Percentiles rank a stretch among this genome's conserved stretches.
phyloP scores from a whole-genome alignment of 2,888 invertebrate species.

The Polydrusus tereticollis region DNA sequence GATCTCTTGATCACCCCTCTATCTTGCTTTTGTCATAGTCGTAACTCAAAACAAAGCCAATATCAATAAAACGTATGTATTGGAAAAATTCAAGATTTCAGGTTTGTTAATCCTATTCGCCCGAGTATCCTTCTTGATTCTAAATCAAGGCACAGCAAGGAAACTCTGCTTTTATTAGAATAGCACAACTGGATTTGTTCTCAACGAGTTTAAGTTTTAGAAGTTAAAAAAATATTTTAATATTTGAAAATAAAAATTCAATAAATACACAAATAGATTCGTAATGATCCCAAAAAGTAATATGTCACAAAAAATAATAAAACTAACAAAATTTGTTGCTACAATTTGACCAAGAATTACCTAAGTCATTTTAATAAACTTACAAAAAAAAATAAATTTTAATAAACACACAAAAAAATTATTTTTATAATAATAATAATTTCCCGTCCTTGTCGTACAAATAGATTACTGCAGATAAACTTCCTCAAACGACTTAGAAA shows the following conservation, averaged over 20 bases:
- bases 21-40: background rate
- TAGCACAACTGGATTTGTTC: background rate
- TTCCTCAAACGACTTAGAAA: too few species aligned
- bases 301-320: too few species aligned
- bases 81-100: background rate
- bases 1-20: background rate
- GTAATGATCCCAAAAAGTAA: too few species aligned
- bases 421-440: too few species aligned
- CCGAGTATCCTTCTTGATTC: constrained; percentile 2
- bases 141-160: background rate
- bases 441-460: too few species aligned
- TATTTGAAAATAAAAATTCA: background rate
- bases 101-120: constrained; percentile 8
- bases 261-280: background rate
- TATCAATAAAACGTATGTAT: constrained; percentile 6
- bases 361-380: too few species aligned
- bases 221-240: background rate
- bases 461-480: too few species aligned
- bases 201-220: background rate
- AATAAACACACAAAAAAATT: too few species aligned
- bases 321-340: too few species aligned
- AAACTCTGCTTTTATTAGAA: background rate
- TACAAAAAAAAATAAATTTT: too few species aligned
- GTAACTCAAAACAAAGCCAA: constrained; percentile 10
- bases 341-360: too few species aligned